Evolutionary conservation across 64 coral and sea anemone genomes (phyloP), one percentile per base, ranked within the genome.

Genomic region (Hydrozoanthus tunicans): DNA sequence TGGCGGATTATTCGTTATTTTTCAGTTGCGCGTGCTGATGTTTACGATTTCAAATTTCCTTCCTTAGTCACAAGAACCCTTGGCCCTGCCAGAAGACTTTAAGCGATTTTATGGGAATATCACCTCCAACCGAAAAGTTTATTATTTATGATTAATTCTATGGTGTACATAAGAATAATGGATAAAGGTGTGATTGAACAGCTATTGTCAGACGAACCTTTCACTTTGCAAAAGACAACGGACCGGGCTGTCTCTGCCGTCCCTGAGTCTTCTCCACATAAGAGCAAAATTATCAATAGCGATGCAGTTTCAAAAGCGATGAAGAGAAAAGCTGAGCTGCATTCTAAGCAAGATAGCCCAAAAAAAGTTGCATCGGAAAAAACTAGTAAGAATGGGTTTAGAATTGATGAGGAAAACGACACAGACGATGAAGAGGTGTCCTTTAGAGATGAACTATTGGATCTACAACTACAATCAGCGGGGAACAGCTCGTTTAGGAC

Each of bases 41-140:
- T 80, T 80, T 61, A 80, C 78, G 57, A 59, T 59, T 80, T 80
- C 78, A 80, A 80, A 80, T 80, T 79, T 80, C 57, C 32, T 43
- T 43, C 32, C 32, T 43, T 43, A 43, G 32, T 43, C 32, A 43
- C 32, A 43, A 43, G 32, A 43, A 43, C 32, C 32, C 32, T 43
- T 43, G 32, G 32, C 32, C 32, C 32, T 43, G 32, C 32, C 32
- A 43, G 32, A 43, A 43, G 32, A 43, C 32, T 43, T 43, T 43
- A 43, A 43, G 32, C 32, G 24, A 81, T 5, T 69, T 51, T 20
- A 7, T 51, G 8, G 71, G 52, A 11, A 52, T 51, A 3, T 52
- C 32, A 43, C 32, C 32, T 43, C 32, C 32, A 43, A 43, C 32
- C 32, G 32, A 0, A 43, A 43, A 43, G 32, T 43, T 72, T 27